These are phyloP conservation scores for Drosophila nigrodunni DNA, from an alignment of 1,140 invertebrate species.

Conservation along the genomic window DNA sequence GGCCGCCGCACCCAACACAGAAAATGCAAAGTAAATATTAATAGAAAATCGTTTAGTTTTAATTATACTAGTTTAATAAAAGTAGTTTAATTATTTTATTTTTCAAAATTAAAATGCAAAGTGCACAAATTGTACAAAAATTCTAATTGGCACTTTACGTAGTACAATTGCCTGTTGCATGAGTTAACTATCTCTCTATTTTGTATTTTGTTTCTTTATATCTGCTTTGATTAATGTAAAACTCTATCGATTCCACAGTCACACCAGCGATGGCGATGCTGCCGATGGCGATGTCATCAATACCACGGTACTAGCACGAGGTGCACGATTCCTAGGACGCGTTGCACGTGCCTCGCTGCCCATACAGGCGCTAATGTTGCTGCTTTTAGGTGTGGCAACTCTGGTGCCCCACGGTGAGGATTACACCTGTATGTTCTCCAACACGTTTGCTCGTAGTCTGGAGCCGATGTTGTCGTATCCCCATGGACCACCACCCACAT, in stretches of 20 bases:
- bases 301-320: constrained; percentile 89
- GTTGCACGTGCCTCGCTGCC: constrained; percentile 95
- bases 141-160: constrained; percentile 33
- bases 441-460: constrained; percentile 92
- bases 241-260: constrained; percentile 24
- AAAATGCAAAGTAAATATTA: constrained; percentile 87
- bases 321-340: constrained; percentile 93
- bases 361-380: constrained; percentile 94
- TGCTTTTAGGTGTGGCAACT: constrained; percentile 94
- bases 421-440: constrained; percentile 92
- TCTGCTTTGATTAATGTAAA: constrained; percentile 2
- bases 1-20: constrained; percentile 85
- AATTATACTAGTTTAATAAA: constrained; percentile 10
- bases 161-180: constrained; percentile 10
- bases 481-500: constrained; percentile 95
- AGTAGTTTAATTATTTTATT: constrained; percentile 43
- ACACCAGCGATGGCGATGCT: constrained; percentile 85
- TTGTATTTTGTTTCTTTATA: not conserved
- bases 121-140: constrained; percentile 34
- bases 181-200: not conserved
- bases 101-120: constrained; percentile 26
- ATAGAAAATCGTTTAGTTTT: constrained; percentile 69
- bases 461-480: constrained; percentile 94
- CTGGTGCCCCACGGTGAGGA: constrained; percentile 94
- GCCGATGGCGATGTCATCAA: constrained; percentile 86